These are phyloP conservation scores for Limnothrissa miodon DNA, from an alignment of 2,113 vertebrate genomes.

Conservation along the genomic window DNA sequence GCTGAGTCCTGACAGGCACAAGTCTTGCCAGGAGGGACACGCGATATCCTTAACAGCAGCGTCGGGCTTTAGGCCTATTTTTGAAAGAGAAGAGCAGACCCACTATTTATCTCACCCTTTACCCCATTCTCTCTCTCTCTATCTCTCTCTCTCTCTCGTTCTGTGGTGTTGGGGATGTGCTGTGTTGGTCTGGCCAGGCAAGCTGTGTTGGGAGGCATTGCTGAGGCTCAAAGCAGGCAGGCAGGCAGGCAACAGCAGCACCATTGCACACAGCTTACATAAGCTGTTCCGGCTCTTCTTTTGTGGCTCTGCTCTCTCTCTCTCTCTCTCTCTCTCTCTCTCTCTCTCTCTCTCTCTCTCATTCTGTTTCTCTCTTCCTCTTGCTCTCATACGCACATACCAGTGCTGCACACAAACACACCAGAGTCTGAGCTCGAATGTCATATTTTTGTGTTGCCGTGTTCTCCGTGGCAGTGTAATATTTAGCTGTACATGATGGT, in stretches of 20 bases:
- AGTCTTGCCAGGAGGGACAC: conserved; percentile 2
- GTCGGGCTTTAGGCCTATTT: background rate
- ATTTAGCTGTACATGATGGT: background rate
- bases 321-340: background rate
- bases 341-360: background rate
- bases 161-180: background rate
- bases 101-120: background rate
- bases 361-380: background rate
- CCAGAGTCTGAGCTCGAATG: background rate
- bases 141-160: background rate
- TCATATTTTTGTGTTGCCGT: background rate
- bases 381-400: background rate
- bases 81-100: background rate
- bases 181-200: background rate
- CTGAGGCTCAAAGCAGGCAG: conserved; percentile 17
- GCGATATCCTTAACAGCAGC: background rate
- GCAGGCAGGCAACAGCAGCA: conserved; percentile 12
- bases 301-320: background rate
- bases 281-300: conserved; percentile 9
- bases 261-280: conserved; percentile 22
- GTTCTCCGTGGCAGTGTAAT: background rate
- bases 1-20: background rate
- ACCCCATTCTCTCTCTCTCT: background rate
- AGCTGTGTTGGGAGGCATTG: background rate
- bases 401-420: background rate